Conservation (phyloP, 2,113 vertebrate genomes). For the Heteronetta atricapilla region DNA sequence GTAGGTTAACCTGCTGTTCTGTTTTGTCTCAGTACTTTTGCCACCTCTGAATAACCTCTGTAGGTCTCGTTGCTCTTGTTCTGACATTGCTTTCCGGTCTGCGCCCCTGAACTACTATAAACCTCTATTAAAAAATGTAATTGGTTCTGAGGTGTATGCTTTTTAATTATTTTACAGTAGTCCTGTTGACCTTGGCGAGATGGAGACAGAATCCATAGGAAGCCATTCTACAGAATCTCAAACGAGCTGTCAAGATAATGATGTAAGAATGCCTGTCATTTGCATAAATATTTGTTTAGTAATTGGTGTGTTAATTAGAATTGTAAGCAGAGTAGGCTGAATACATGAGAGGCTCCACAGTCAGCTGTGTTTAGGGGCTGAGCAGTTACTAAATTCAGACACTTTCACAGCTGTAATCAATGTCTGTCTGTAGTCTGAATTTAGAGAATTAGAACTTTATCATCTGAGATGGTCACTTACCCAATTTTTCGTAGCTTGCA, state of each 20-base stretch:
- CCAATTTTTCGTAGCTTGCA: background rate
- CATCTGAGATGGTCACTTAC: background rate
- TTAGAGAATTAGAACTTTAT: background rate
- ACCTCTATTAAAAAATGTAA: background rate
- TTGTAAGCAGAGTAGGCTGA: background rate
- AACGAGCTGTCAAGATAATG: slow-evolving; percentile 59
- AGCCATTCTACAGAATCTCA: slow-evolving; percentile 77
- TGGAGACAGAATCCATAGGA: slow-evolving; percentile 87
- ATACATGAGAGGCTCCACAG: background rate
- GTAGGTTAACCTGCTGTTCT: background rate
- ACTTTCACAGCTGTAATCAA: background rate
- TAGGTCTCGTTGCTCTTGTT: background rate
- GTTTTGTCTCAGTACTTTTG: background rate
- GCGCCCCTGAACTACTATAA: background rate
- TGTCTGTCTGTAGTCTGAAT: background rate
- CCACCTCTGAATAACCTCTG: background rate
- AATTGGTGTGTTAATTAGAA: background rate
- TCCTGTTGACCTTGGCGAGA: slow-evolving; percentile 85
- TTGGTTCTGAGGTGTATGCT: background rate
- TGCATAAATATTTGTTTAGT: background rate
- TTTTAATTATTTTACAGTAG: slow-evolving; percentile 68
- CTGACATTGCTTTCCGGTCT: background rate
- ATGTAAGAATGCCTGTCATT: slow-evolving; percentile 51
- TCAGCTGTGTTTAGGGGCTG: background rate
- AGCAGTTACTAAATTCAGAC: background rate